These are phyloP conservation scores for Spilarctia lutea DNA, from an alignment of 2,888 invertebrate species.

Conservation along the genomic window DNA sequence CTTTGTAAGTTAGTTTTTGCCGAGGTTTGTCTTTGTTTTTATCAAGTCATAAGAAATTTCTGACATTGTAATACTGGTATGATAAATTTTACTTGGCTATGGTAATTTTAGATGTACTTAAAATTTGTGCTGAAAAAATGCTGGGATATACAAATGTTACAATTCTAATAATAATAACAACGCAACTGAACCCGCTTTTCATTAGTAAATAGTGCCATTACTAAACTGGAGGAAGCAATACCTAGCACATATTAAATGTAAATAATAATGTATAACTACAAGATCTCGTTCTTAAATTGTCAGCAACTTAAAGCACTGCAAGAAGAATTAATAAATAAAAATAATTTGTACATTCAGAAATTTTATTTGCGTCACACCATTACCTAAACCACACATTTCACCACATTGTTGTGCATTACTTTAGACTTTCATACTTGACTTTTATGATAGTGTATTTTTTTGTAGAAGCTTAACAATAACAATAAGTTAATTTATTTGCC, in stretches of 20 bases:
- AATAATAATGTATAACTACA: slow-evolving; percentile 67
- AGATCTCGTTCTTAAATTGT: slow-evolving; percentile 79
- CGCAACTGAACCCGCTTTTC: slow-evolving; percentile 44
- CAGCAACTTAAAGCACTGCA: slow-evolving; percentile 77
- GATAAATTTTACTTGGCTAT: slow-evolving; percentile 38
- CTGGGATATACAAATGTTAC: slow-evolving; percentile 42
- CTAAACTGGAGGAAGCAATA: slow-evolving; percentile 53
- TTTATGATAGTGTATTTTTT: too few species aligned
- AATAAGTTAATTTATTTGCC: too few species aligned
- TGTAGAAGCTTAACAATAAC: too few species aligned
- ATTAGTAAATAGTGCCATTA: slow-evolving; percentile 70
- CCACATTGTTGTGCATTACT: too few species aligned
- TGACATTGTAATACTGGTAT: slow-evolving; percentile 29
- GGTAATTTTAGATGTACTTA: slow-evolving; percentile 59
- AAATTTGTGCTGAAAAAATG: slow-evolving; percentile 39
- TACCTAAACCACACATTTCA: background rate
- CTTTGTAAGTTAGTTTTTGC: slow-evolving; percentile 56
- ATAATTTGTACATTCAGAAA: slow-evolving; percentile 60
- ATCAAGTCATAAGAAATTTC: slow-evolving; percentile 35
- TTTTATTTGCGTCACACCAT: slow-evolving; percentile 48
- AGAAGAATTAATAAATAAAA: slow-evolving; percentile 78
- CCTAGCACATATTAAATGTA: slow-evolving; percentile 64
- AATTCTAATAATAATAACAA: slow-evolving; percentile 40
- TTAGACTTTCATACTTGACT: too few species aligned
- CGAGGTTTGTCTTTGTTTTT: slow-evolving; percentile 44